These are phyloP conservation scores for Schlechtendalia chinensis DNA, from an alignment of 1,140 invertebrate genomes.

Conservation along the genomic window DNA sequence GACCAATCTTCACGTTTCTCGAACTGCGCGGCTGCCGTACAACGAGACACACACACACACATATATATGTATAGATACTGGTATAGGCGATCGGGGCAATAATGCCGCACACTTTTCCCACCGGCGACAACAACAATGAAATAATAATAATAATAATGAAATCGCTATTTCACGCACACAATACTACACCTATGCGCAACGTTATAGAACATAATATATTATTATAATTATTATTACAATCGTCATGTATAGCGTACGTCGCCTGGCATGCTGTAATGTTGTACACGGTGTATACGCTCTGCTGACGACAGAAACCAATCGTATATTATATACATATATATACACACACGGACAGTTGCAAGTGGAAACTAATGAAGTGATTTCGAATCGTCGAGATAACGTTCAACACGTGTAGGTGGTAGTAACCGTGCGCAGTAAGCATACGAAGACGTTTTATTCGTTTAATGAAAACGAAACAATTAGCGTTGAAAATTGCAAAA, in stretches of 20 bases:
- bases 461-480: no score
- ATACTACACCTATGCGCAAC: slow-evolving; percentile 2
- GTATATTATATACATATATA: no score
- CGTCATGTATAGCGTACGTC: no score
- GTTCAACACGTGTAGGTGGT: background rate
- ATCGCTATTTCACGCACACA: background rate
- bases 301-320: no score
- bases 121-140: slow-evolving; percentile 1
- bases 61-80: no score
- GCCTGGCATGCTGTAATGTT: no score
- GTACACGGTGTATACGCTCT: background rate
- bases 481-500: no score
- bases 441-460: background rate
- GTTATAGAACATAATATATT: background rate
- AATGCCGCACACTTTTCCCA: slow-evolving; percentile 37
- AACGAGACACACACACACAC: slow-evolving; percentile 6
- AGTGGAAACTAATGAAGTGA: background rate
- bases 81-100: background rate
- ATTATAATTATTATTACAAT: background rate
- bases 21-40: no score
- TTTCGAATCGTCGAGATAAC: background rate
- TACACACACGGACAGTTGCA: background rate
- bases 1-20: background rate
- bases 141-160: slow-evolving; percentile 41
- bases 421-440: no score